Conservation (phyloP, 2,888 invertebrate genomes). For the Conistra vaccinii region DNA sequence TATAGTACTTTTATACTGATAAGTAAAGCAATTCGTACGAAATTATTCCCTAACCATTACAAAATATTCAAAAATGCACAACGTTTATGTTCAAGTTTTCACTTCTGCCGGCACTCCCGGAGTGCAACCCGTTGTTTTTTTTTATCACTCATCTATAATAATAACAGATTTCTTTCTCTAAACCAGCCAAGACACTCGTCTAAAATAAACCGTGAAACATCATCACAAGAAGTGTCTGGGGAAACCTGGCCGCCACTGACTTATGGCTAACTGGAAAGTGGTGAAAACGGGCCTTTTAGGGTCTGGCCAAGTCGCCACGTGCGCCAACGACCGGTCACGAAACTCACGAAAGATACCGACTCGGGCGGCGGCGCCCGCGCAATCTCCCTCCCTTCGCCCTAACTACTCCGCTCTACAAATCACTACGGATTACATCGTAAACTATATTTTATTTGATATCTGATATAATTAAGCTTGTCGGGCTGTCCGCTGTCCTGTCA, state of each 20-base stretch:
- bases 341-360: constrained; percentile 60
- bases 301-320: constrained; percentile 55
- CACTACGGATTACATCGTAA: constrained; percentile 63
- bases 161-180: constrained; percentile 1
- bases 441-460: constrained; percentile 67
- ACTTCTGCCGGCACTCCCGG: too few species aligned
- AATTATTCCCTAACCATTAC: too few species aligned
- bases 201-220: constrained; percentile 3
- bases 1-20: too few species aligned
- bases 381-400: constrained; percentile 40
- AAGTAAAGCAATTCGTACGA: too few species aligned
- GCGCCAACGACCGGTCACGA: constrained; percentile 60
- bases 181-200: constrained; percentile 1
- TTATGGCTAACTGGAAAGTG: constrained; percentile 46
- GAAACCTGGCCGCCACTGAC: constrained; percentile 13
- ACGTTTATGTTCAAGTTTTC: too few species aligned
- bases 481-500: constrained; percentile 57
- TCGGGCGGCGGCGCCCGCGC: constrained; percentile 62
- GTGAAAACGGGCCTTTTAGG: constrained; percentile 60
- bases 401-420: constrained; percentile 57
- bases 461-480: constrained; percentile 68
- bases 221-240: not conserved
- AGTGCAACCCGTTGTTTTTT: too few species aligned
- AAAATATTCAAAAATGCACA: too few species aligned
- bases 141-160: not conserved